A percentile compares a stretch with the other conserved stretches of the same genome.
These are phyloP conservation scores for Athene cunicularia DNA, from an alignment of 2,113 vertebrate genomes.

Conservation along the genomic window DNA sequence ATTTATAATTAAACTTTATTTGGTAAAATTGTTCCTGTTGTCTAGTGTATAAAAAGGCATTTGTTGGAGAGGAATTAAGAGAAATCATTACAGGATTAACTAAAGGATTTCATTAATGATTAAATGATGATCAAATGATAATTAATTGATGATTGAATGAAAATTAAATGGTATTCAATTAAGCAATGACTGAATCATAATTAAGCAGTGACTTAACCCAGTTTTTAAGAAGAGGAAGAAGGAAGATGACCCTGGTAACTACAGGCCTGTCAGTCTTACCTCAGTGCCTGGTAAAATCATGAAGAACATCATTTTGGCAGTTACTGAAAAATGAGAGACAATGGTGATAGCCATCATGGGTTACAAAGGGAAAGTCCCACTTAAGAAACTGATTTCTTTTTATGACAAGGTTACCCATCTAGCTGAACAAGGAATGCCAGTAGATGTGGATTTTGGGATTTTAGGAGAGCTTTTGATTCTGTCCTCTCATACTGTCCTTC, in stretches of 20 bases:
- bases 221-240: neutral
- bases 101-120: neutral
- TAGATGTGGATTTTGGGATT: neutral
- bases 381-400: neutral
- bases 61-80: neutral
- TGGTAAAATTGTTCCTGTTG: neutral
- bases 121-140: neutral
- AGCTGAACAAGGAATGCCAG: neutral
- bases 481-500: neutral
- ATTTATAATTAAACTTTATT: neutral
- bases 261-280: neutral
- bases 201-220: neutral
- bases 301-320: neutral
- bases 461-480: neutral
- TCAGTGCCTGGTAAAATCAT: neutral
- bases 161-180: neutral
- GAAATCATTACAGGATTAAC: neutral
- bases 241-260: neutral
- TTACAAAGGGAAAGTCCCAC: neutral
- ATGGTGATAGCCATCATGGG: neutral
- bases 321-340: neutral
- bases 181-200: neutral
- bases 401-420: neutral
- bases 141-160: neutral
- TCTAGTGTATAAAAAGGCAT: fast-evolving